Evolutionary conservation across 92 coral and sea anemone species (phyloP), one percentile per base, ranked within the genome.

Genomic region (Porites cylindrica): DNA sequence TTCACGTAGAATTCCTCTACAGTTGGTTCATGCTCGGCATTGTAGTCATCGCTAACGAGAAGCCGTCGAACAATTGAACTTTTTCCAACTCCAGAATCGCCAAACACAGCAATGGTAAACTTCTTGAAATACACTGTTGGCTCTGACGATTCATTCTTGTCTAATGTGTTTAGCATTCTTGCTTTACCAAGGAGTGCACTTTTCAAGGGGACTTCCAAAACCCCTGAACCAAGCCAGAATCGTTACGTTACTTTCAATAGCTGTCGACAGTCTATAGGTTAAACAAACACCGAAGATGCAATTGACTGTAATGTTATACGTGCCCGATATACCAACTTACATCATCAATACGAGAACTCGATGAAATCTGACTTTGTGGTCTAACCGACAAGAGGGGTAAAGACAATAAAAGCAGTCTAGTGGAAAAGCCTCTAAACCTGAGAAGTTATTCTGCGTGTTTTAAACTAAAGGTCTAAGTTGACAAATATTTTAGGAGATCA

Each of bases 71-170:
- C 92, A 20, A 97, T 78, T 2, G 97, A 85, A 0, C 96, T 95
- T 81, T 97, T 97, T 14, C 99, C 99, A 1, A 97, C 99, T 73
- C 90, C 82, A 14, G 94, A 76, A 81, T 90, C 98, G 26, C 99
- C 99, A 63, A 97, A 95, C 50, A 97, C 94, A 76, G 90, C 97
- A 11, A 97, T 84, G 10, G 99, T 97, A 29, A 97, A 82, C 60
- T 74, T 75, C 63, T 43, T 83, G 29, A 83, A 72, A 75, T 83
- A 83, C 1, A 23, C 63, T 52, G 63, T 12, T 8, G 65, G 63
- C n/a, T 51, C 62, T 6, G 61, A 7, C 32, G 78, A n/a, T 19
- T 75, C 64, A 3, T 8, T 38, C 54, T 51, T 43, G 10, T 75
- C 64, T 23, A 24, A 26, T 4, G 26, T 7, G 63, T 20, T 75